Evolutionary conservation across 2,888 invertebrate genomes (phyloP).

Genomic region (Drosophila borborema): DNA sequence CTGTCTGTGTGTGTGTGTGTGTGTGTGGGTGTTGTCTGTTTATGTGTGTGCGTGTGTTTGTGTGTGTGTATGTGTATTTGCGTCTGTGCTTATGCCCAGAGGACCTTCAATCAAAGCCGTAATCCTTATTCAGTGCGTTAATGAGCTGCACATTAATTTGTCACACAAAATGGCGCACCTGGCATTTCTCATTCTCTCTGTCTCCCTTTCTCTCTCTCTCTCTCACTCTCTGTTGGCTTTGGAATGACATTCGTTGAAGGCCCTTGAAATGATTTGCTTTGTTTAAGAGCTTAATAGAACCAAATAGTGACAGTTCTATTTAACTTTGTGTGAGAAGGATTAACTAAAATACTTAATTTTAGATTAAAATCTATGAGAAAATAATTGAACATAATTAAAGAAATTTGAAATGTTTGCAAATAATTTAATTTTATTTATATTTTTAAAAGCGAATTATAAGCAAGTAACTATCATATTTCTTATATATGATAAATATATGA

Average conservation of each 20-base stretch:
- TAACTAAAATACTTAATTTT: background rate
- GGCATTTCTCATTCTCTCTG: conserved; percentile 45
- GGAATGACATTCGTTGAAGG: conserved; percentile 58
- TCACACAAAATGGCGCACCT: conserved; percentile 74
- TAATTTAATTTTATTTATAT: background rate
- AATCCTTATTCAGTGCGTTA: conserved; percentile 82
- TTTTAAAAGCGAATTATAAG: background rate
- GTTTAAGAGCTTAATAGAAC: conserved; percentile 11
- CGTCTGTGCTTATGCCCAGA: conserved; percentile 62
- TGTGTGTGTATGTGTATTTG: conserved; percentile 32
- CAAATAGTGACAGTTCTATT: background rate
- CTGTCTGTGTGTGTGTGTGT: conserved; percentile 6
- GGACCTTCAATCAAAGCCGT: conserved; percentile 80
- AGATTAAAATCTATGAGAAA: too few species aligned
- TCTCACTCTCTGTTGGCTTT: conserved; percentile 13
- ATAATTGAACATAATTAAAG: background rate
- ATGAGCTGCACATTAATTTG: conserved; percentile 79
- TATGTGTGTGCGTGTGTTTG: background rate
- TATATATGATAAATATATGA: too few species aligned
- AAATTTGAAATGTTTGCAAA: background rate
- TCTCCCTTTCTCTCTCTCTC: conserved; percentile 1
- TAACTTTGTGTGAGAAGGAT: background rate
- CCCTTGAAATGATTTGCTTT: conserved; percentile 57
- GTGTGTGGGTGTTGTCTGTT: conserved; percentile 13
- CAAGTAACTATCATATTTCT: too few species aligned